Base-by-base conservation (phyloP, 2,797 vertebrate genomes). In the Eulemur rubriventer region DNA sequence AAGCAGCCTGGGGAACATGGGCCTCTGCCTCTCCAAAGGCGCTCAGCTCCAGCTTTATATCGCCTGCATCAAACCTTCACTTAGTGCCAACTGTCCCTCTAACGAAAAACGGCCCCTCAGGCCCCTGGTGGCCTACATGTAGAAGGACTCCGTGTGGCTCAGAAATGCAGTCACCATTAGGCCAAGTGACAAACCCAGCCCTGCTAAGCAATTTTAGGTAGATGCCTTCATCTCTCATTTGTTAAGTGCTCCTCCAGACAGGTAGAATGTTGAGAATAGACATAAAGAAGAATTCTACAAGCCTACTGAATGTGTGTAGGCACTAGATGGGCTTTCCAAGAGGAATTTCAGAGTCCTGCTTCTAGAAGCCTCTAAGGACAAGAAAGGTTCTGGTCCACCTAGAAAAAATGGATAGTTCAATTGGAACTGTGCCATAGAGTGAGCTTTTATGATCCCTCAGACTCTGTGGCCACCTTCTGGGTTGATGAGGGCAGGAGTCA, bases 121-220 rank as follows among this genome's bases (percentile, higher is more conserved):
- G 81, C 59, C 65, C 22, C 57, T 50, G 55, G 72, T 88, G 94
- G 63, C 85, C 95, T 87, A 65, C 50, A 85, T 96, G 57, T 24
- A 94, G 87, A 91, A 88, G 83, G 72, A 91, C 22, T 16, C 18
- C 83, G 26, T 28, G 46, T 73, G 70, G 73, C 30, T 78, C 67
- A 78, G 92, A 89, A 91, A 52, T 20, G 22, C 38, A 73, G 2
- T 63, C 20, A 46, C 76, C n/a, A 6, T 14, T 81, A 82, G 83
- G 61, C 50, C 46, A 41, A n/a, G 84, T 38, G 41, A 30, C 12
- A 82, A 70, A 4, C 22, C 26, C 67, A 61, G 89, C 16, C 52
- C 38, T 85, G 84, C 73, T 72, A 61, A 70, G 55, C 48, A 78
- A 92, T 35, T 46, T 52, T 46, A n/a, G 80, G 63, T 33, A 94